These are phyloP conservation scores for Halictus rubicundus DNA, from an alignment of 1,140 invertebrate genomes.

Conservation along the genomic window DNA sequence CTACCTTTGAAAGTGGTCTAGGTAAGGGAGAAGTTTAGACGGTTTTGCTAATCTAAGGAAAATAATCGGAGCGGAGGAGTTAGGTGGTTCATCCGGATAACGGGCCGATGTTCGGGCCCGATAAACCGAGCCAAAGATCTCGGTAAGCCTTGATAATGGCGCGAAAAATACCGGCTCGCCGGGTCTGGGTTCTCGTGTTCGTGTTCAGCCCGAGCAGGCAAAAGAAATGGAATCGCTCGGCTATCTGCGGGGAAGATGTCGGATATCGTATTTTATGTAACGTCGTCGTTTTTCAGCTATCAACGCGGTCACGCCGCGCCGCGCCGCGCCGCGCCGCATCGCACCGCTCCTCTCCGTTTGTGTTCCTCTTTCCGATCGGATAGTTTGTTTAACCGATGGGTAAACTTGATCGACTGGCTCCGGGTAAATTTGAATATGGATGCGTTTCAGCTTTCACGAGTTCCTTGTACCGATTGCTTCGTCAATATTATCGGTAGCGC, in stretches of 20 bases:
- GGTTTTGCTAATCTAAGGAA: background rate
- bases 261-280: slow-evolving; percentile 2
- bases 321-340: background rate
- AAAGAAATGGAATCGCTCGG: background rate
- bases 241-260: background rate
- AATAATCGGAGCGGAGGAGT: background rate
- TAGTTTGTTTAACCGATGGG: background rate
- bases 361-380: background rate
- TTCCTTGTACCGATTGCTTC: slow-evolving; percentile 31
- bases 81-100: slow-evolving; percentile 28
- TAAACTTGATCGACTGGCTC: slow-evolving; percentile 21
- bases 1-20: background rate
- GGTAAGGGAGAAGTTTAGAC: background rate
- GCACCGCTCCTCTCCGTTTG: too few relatives aligned
- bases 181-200: background rate
- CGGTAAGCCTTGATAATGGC: slow-evolving; percentile 45
- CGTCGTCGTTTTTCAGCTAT: background rate
- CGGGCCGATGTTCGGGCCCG: slow-evolving; percentile 40
- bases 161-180: slow-evolving; percentile 41
- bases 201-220: background rate
- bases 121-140: slow-evolving; percentile 36
- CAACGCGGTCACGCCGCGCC: background rate
- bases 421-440: slow-evolving; percentile 27
- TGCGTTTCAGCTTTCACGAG: background rate
- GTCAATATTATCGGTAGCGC: slow-evolving; percentile 25